A percentile compares a stretch with the other conserved stretches of the same genome.
Evolutionary conservation across 2,113 vertebrate genomes (phyloP).

Genomic region (Maccullochella peelii): DNA sequence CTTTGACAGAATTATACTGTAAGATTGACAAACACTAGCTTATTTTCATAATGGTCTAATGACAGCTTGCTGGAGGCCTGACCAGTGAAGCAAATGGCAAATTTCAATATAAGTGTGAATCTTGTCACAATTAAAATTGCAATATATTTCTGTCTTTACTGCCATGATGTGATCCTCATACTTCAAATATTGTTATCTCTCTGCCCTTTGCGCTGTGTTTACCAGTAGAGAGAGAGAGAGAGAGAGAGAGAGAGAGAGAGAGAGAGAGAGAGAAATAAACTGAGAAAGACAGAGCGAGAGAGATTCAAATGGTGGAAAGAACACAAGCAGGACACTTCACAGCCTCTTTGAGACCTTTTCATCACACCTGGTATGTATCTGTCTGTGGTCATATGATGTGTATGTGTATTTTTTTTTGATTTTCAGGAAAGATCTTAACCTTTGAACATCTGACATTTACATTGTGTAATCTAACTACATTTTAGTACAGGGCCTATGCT

Average conservation of each 20-base stretch:
- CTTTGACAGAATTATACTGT: neutral
- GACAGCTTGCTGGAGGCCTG: neutral
- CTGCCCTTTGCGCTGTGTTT: slow-evolving; percentile 73
- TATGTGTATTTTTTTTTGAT: neutral
- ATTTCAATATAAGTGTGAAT: neutral
- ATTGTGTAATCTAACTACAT: neutral
- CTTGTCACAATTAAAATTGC: neutral
- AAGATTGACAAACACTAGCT: too few relatives aligned
- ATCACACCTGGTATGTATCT: slow-evolving; percentile 56
- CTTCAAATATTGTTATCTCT: slow-evolving; percentile 55
- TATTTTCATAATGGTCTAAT: neutral
- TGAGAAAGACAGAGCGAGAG: neutral
- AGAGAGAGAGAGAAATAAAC: neutral
- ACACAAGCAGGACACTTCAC: neutral
- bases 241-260: neutral
- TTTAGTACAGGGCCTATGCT: neutral
- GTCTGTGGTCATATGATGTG: neutral
- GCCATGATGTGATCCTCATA: neutral
- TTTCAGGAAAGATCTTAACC: neutral
- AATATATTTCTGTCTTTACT: neutral
- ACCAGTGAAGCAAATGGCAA: neutral
- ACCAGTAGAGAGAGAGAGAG: slow-evolving; percentile 18
- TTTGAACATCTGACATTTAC: neutral
- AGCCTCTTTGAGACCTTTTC: slow-evolving; percentile 24
- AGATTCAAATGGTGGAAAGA: neutral